Percentiles rank a stretch among this genome's conserved stretches.
These are phyloP conservation scores for Chelonoidis abingdonii DNA, from an alignment of 2,113 vertebrate genomes.

Conservation along the genomic window DNA sequence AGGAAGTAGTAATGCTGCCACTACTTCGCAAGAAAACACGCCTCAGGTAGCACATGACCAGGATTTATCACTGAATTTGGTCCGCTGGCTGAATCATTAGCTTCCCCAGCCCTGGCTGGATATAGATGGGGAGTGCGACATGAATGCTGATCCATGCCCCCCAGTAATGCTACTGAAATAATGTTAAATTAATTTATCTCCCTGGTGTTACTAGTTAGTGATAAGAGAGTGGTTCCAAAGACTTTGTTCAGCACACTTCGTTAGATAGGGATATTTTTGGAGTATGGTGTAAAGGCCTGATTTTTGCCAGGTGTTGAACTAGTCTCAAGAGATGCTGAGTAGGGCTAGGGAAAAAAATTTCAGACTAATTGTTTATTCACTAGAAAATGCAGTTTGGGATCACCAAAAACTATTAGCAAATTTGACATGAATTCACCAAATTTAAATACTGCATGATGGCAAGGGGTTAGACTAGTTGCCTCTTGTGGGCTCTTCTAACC, in stretches of 20 bases:
- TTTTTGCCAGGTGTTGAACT: background rate
- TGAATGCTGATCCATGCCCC: too few species aligned
- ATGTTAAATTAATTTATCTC: background rate
- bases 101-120: too few species aligned
- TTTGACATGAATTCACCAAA: background rate
- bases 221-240: background rate
- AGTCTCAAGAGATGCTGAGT: background rate
- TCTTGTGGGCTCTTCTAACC: too few species aligned
- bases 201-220: background rate
- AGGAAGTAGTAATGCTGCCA: background rate
- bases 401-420: background rate
- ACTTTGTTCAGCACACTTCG: background rate
- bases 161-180: background rate
- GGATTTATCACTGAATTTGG: too few species aligned
- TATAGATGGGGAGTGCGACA: too few species aligned
- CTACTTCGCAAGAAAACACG: too few species aligned
- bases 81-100: too few species aligned
- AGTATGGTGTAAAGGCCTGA: background rate
- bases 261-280: background rate
- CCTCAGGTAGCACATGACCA: too few species aligned
- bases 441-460: too few species aligned
- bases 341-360: background rate
- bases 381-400: background rate
- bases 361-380: background rate
- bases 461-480: too few species aligned